Percentiles rank a stretch among this genome's conserved stretches.
Evolutionary conservation across 2,888 invertebrate species (phyloP).

Genomic region (Hypomecis atomaria): DNA sequence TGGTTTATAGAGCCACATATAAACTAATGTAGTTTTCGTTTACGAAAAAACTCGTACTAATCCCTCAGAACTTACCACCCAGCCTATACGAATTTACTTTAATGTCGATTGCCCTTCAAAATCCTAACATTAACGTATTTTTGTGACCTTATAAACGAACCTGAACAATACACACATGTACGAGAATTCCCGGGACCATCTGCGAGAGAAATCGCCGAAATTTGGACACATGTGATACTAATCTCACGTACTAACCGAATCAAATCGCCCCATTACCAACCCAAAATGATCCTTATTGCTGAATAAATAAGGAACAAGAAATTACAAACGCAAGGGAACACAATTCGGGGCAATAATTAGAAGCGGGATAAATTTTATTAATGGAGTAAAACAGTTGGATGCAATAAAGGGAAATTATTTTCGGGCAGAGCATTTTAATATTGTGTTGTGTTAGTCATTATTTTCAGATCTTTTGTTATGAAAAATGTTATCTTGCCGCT

Average conservation of each 20-base stretch:
- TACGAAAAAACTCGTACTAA: no score
- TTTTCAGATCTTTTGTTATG: conserved; percentile 17
- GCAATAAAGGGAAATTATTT: conserved; percentile 59
- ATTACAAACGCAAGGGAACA: conserved; percentile 29
- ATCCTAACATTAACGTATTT: background rate
- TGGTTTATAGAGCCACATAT: no score
- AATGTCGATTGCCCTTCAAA: no score
- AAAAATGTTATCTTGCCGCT: background rate
- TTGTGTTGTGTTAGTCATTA: conserved; percentile 16
- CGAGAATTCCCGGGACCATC: conserved; percentile 25
- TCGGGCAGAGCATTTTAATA: conserved; percentile 32
- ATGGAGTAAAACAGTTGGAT: conserved; percentile 63
- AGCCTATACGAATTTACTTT: no score
- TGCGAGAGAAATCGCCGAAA: conserved; percentile 48
- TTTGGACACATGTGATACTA: conserved; percentile 61
- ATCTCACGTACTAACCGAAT: conserved; percentile 55
- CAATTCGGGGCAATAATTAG: conserved; percentile 56
- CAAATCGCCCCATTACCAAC: conserved; percentile 53
- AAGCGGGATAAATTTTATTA: conserved; percentile 61
- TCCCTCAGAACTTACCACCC: no score
- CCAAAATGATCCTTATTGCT: conserved; percentile 45
- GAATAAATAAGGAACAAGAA: conserved; percentile 35
- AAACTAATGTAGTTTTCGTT: no score
- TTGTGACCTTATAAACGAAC: background rate
- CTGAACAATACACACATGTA: background rate